Base-by-base conservation (phyloP, 2,888 invertebrate genomes). In the Drosophila rellima region DNA sequence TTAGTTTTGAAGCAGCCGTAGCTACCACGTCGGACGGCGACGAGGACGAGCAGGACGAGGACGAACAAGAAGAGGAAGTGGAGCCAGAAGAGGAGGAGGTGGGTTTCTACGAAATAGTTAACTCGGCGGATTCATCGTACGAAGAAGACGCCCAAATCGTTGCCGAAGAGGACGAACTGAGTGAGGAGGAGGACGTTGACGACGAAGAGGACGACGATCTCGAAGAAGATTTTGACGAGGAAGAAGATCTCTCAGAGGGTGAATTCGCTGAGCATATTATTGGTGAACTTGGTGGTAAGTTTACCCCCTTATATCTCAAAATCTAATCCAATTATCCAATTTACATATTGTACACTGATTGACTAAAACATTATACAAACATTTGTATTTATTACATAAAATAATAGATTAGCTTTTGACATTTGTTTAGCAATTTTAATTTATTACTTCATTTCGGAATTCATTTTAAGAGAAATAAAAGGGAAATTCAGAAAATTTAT, bases 201-300 rank as follows among this genome's bases (percentile, higher is more conserved):
- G 80, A 68, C 51, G 82, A 80, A 62, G 80, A 78, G 44, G 88
- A 84, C 66, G 81, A 90, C 70, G 88, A 82, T 57, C 72, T 88
- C 51, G 86, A 78, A 39, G 81, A 88, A 39, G 86, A 86, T 47
- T 83, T 80, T 56, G 83, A 80, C 52, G 80, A 75, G 26, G 86
- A 80, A 47, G 88, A 75, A 56, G 83, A 80, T 42, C 77, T 88
- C 62, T 81, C 78, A 26, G 90, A 90, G 50, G 86, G 78, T 69
- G 90, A 90, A 72, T 78, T 86, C 61, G 89, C 88, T 61, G 82
- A 85, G 60, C 83, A 84, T 69, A 75, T 90, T 63, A 78, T 88
- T 67, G 81, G 82, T 64, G 90, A 89, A 80, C 80, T 85, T 74
- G 88, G 89, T 83, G 84, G 84, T 85, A 57, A 85, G 84, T 90